These are phyloP conservation scores for Myotis pilosus DNA, from an alignment of 2,797 vertebrate genomes.

Conservation along the genomic window DNA sequence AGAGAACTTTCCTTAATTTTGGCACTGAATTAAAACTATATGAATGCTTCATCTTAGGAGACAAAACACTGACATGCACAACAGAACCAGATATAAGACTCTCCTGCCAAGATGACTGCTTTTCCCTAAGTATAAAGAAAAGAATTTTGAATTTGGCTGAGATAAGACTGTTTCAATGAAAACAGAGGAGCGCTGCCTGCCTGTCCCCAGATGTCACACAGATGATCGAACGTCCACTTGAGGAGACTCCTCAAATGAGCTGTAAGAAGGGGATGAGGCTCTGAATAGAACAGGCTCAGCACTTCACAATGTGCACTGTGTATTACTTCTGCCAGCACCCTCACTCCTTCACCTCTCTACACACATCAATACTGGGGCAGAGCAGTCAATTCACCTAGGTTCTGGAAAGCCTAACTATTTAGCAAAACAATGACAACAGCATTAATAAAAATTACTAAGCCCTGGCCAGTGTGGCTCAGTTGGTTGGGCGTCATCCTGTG, in stretches of 20 bases:
- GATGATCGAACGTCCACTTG: conserved; percentile 76
- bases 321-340: conserved; percentile 59
- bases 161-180: conserved; percentile 70
- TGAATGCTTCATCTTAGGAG: conserved; percentile 26
- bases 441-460: conserved; percentile 18
- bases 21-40: conserved; percentile 76
- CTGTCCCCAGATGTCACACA: conserved; percentile 77
- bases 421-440: conserved; percentile 13
- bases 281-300: not conserved
- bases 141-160: conserved; percentile 78
- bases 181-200: conserved; percentile 71
- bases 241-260: conserved; percentile 63
- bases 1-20: conserved; percentile 66
- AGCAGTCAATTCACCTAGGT: conserved; percentile 55
- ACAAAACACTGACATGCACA: conserved; percentile 54
- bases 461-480: not conserved
- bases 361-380: conserved; percentile 62
- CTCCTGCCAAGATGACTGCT: conserved; percentile 72
- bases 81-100: not conserved
- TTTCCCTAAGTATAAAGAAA: conserved; percentile 71
- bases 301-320: not conserved
- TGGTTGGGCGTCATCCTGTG: not conserved
- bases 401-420: conserved; percentile 72
- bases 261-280: conserved; percentile 59
- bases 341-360: conserved; percentile 2